Percentiles rank a stretch among this genome's conserved stretches.
Conservation (phyloP, 2,888 invertebrate species). For the Dryomyza anilis region DNA sequence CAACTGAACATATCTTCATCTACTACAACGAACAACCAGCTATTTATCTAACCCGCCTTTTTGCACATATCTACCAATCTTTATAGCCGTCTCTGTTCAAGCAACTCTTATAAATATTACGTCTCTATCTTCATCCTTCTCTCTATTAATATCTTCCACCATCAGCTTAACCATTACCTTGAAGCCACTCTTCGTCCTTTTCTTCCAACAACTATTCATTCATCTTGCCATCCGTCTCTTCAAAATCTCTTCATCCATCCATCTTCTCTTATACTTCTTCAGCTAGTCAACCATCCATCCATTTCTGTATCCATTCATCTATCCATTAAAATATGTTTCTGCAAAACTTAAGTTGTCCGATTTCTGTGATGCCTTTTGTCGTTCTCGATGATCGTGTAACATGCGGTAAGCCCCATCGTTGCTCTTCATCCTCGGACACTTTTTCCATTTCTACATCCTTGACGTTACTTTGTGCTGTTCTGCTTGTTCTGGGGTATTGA, state of each 20-base stretch:
- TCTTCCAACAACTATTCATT: not conserved
- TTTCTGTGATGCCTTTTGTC: constrained; percentile 13
- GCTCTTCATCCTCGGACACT: not conserved
- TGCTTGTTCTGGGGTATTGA: not conserved
- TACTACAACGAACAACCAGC: not conserved
- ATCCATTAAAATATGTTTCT: not conserved
- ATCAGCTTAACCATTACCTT: not conserved
- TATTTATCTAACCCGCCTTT: not conserved
- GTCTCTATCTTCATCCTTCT: no score
- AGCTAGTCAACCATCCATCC: no score
- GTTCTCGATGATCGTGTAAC: not conserved
- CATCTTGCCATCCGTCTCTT: not conserved
- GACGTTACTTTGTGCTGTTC: not conserved
- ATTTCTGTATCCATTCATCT: not conserved
- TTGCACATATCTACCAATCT: no score
- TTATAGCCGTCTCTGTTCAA: no score
- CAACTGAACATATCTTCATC: not conserved
- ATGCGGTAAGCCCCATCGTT: not conserved
- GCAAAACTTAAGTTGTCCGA: constrained; percentile 1
- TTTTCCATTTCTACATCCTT: not conserved
- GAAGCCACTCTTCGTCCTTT: no score
- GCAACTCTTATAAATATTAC: no score
- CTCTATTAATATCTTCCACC: not conserved
- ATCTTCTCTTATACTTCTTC: not conserved
- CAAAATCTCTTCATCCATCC: not conserved